Evolutionary conservation across 2,113 vertebrate species (phyloP).

Genomic region (Benitochromis conjunctus): DNA sequence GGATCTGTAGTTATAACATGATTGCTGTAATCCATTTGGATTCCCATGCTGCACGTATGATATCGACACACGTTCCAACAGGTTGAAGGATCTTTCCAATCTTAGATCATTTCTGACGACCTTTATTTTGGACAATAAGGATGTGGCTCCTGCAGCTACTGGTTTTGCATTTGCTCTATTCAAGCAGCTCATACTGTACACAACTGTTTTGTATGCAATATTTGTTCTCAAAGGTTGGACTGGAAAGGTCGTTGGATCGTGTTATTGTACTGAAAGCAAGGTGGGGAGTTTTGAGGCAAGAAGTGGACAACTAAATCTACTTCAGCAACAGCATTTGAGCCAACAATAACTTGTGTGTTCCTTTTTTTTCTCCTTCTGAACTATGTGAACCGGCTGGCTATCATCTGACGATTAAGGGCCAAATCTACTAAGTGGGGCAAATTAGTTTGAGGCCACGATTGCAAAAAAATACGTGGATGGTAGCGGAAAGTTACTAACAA

Average conservation of each 20-base stretch:
- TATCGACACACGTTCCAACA: not conserved
- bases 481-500: not conserved
- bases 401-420: not conserved
- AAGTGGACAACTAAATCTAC: not conserved
- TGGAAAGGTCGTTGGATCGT: not conserved
- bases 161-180: not conserved
- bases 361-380: not conserved
- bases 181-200: not conserved
- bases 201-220: not conserved
- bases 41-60: not conserved
- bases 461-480: not conserved
- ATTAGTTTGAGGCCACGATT: not conserved
- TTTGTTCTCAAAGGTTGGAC: not conserved
- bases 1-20: constrained; percentile 39
- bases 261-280: not conserved
- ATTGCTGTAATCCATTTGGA: constrained; percentile 59
- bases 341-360: not conserved
- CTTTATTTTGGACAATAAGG: not conserved
- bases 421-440: not conserved
- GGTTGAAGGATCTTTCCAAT: constrained; percentile 1
- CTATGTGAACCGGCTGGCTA: not conserved
- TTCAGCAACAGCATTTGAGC: not conserved
- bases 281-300: not conserved
- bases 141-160: not conserved
- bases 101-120: not conserved